Evolutionary conservation across 2,113 vertebrate genomes (phyloP).

Genomic region (Gracilinanus agilis): DNA sequence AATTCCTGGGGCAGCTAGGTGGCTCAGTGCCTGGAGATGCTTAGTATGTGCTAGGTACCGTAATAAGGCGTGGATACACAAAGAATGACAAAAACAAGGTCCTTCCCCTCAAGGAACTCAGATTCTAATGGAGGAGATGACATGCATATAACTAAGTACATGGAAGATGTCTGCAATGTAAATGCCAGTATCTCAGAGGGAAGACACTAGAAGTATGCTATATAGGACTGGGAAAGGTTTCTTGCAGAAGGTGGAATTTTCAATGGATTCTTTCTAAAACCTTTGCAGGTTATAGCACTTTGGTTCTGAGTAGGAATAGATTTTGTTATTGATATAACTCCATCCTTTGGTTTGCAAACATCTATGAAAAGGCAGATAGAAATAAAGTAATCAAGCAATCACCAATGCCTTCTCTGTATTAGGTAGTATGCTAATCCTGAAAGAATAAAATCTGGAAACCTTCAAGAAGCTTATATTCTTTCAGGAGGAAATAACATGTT

Average conservation of each 20-base stretch:
- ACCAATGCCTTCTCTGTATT: background rate
- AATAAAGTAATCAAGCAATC: background rate
- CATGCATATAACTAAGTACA: background rate
- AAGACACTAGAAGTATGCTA: background rate
- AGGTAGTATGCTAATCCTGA: background rate
- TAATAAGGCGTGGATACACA: background rate
- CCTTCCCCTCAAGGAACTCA: background rate
- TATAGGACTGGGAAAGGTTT: background rate
- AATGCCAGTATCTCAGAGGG: background rate
- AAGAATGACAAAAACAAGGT: background rate
- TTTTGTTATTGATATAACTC: background rate
- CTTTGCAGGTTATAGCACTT: background rate
- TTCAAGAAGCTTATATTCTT: background rate
- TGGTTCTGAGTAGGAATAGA: background rate
- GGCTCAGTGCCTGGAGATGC: background rate
- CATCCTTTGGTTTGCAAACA: background rate
- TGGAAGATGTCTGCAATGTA: background rate
- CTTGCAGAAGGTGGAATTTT: background rate
- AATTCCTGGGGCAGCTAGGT: background rate
- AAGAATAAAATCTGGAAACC: background rate
- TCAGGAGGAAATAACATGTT: background rate
- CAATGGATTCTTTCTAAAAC: background rate
- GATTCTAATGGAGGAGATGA: background rate
- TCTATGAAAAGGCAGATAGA: background rate
- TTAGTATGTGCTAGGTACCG: background rate